phyloP scores from a whole-genome alignment of 2,888 invertebrate genomes.

The Nemotelus nigrinus region DNA sequence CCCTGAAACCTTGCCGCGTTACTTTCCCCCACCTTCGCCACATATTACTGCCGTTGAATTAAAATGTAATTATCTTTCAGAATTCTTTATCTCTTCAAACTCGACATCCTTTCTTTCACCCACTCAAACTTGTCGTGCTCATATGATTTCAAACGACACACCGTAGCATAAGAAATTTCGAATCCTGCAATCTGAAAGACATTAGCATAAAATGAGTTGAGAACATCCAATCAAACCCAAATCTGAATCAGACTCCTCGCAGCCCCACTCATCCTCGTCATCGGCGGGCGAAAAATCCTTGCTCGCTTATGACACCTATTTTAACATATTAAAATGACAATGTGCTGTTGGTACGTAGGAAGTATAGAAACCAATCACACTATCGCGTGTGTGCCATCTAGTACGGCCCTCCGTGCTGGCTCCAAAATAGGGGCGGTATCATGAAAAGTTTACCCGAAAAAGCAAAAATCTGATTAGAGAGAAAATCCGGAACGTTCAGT shows the following conservation, averaged over 20 bases:
- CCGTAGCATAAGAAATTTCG: constrained; percentile 14
- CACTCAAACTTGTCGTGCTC: constrained; percentile 18
- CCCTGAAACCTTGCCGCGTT: too few species aligned
- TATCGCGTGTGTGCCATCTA: constrained; percentile 48
- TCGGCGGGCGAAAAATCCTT: constrained; percentile 11
- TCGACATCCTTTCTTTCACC: background rate
- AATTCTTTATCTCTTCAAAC: constrained; percentile 6
- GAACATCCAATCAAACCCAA: constrained; percentile 42
- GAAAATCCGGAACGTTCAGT: constrained; percentile 33
- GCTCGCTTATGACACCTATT: constrained; percentile 43
- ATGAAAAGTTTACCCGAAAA: constrained; percentile 49
- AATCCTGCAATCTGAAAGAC: constrained; percentile 39
- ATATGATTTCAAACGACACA: constrained; percentile 18
- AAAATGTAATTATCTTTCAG: constrained; percentile 19
- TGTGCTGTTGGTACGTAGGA: constrained; percentile 37
- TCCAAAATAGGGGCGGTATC: constrained; percentile 48
- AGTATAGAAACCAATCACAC: constrained; percentile 51
- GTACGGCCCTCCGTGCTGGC: constrained; percentile 46
- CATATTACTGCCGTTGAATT: constrained; percentile 23
- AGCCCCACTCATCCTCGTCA: background rate
- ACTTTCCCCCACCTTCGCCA: background rate
- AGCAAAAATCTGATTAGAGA: constrained; percentile 51
- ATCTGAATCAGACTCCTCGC: constrained; percentile 29
- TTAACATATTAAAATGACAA: constrained; percentile 44
- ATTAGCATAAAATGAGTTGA: constrained; percentile 41